A percentile compares a stretch with the other conserved stretches of the same genome.
These are phyloP conservation scores for Pyrgilauda ruficollis DNA, from an alignment of 2,113 vertebrate genomes.

Conservation along the genomic window DNA sequence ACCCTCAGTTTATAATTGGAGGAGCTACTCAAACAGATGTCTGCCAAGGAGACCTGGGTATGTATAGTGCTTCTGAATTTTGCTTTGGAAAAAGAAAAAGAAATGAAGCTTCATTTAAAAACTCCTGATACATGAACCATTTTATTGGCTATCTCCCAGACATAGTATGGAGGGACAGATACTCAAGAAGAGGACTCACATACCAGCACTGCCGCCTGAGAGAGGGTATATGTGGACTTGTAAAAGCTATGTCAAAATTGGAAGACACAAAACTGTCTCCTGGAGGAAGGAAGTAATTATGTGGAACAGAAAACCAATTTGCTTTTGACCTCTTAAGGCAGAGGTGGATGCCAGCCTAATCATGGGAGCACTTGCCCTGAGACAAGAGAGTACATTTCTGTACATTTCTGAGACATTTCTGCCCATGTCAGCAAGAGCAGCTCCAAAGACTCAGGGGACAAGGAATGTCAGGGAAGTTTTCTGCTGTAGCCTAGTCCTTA, in stretches of 20 bases:
- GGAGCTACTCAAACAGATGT: conserved; percentile 89
- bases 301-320: neutral
- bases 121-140: neutral
- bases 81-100: neutral
- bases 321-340: neutral
- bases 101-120: neutral
- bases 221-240: neutral
- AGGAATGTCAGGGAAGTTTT: neutral
- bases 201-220: neutral
- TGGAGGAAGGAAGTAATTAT: neutral
- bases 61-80: neutral
- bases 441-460: neutral
- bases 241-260: neutral
- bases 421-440: neutral
- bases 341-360: neutral
- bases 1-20: conserved; percentile 84
- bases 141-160: neutral
- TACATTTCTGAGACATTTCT: too few relatives aligned
- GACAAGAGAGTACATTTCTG: neutral
- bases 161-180: neutral
- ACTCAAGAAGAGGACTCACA: neutral
- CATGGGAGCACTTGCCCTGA: neutral
- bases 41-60: conserved; percentile 85
- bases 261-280: neutral
- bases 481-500: neutral